Percentiles rank a stretch among this genome's conserved stretches.
Evolutionary conservation across 2,888 invertebrate species (phyloP).

Genomic region (Ferrisia virgata): DNA sequence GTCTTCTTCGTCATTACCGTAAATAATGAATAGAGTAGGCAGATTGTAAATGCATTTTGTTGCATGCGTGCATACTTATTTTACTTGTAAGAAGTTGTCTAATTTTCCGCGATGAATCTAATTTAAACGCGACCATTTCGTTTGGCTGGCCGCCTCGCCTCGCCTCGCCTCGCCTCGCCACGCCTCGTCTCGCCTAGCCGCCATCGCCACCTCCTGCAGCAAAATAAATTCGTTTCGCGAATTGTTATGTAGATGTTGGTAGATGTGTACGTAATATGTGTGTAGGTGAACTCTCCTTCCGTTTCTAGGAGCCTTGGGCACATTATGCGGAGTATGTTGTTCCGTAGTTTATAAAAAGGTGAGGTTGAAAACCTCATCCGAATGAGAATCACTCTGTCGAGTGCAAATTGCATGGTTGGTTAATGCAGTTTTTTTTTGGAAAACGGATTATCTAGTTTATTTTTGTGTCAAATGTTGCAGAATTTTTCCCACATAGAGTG

Average conservation of each 20-base stretch:
- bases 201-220: not conserved
- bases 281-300: no score
- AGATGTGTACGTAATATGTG: no score
- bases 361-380: no score
- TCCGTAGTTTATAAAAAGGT: no score
- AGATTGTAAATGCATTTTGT: constrained; percentile 26
- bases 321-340: no score
- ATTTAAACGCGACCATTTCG: constrained; percentile 25
- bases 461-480: no score
- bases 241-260: not conserved
- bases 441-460: no score
- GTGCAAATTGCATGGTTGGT: no score
- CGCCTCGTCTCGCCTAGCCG: not conserved
- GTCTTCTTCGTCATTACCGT: constrained; percentile 23
- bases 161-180: not conserved
- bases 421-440: no score
- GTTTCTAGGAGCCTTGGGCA: not conserved
- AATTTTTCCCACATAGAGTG: no score
- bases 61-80: constrained; percentile 5
- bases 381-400: no score
- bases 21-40: constrained; percentile 30
- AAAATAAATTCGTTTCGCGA: not conserved
- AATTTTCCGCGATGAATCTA: constrained; percentile 28
- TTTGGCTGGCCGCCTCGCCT: not conserved
- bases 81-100: not conserved